Evolutionary conservation across 2,113 vertebrate genomes (phyloP).

Genomic region (Tachysurus fulvidraco): DNA sequence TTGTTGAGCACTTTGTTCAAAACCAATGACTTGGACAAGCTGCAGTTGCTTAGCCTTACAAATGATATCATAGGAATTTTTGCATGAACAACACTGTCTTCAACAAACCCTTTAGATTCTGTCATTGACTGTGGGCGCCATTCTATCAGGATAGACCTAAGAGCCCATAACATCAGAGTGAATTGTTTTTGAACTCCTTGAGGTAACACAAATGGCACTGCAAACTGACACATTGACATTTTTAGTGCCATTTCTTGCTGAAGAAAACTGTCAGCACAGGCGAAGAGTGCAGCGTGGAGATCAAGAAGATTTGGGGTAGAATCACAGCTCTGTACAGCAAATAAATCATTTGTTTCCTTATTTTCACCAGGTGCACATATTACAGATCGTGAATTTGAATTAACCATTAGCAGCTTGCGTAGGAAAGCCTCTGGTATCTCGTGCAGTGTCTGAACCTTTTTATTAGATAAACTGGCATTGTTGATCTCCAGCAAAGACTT

Average conservation of each 20-base stretch:
- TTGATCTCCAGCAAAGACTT: constrained; percentile 56
- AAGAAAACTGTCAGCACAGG: too few species aligned
- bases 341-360: neutral
- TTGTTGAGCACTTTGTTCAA: constrained; percentile 70
- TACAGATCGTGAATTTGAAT: constrained; percentile 49
- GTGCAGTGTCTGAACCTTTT: neutral
- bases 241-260: constrained; percentile 67
- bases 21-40: constrained; percentile 73
- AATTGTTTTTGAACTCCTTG: constrained; percentile 54
- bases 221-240: constrained; percentile 74
- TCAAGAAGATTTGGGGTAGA: constrained; percentile 62
- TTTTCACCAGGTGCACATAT: neutral
- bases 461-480: constrained; percentile 24
- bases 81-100: constrained; percentile 57
- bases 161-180: constrained; percentile 70
- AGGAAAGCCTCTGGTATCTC: constrained; percentile 56
- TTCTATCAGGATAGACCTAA: constrained; percentile 66
- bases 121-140: constrained; percentile 46
- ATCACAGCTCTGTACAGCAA: neutral
- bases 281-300: constrained; percentile 68
- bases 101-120: constrained; percentile 52
- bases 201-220: constrained; percentile 76
- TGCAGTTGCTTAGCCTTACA: constrained; percentile 69
- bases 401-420: constrained; percentile 55
- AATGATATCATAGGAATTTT: constrained; percentile 67